Base-by-base conservation (phyloP, 2,888 invertebrate genomes). In the Macaria notata region DNA sequence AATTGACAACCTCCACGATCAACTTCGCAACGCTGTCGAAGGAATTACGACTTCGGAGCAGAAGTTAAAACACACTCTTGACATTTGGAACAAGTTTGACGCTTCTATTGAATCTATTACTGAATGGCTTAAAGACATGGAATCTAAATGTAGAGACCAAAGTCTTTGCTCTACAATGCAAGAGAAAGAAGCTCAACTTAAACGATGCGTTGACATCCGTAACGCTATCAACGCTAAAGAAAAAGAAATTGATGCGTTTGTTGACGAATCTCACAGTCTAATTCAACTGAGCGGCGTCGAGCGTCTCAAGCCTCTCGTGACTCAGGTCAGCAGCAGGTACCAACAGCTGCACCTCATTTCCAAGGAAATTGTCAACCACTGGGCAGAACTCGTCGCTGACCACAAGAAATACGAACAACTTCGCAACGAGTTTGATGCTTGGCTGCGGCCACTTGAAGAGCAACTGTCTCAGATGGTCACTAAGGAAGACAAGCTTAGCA, bases 41-140 rank as follows among this genome's bases (percentile, higher is more conserved):
- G 93, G 94, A 66, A 94, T 96, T 58, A 93, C 93, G 70, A 92
- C 93, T 33, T 94, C 95, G 5, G 94, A 95, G 73, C 93, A 93
- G 31, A 96, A 96, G 73, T 94, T 97, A 58, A 94, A 95, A 63
- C 93, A 94, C 59, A 94, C 95, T 0, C 84, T 97, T 1, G 93
- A 94, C 50, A 96, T 96, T 77, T 98, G 98, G 98, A 93, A 95
- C 66, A 94, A 95, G 59, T 98, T 98, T 81, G 98, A 98, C 77
- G 93, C 93, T 46, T 94, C 94, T 36, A 92, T 97, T 45, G 97
- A 98, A 65, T 92, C 93, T 31, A 94, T 97, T 38, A 95, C 95
- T 8, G 95, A 95, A 69, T 98, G 98, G 98, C 94, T 98, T 66
- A 95, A 96, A 73, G 92, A 94, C 33, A 95, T 95, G 79, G 98